Base-by-base conservation (phyloP, 1,140 invertebrate species). In the Copidosoma floridanum region DNA sequence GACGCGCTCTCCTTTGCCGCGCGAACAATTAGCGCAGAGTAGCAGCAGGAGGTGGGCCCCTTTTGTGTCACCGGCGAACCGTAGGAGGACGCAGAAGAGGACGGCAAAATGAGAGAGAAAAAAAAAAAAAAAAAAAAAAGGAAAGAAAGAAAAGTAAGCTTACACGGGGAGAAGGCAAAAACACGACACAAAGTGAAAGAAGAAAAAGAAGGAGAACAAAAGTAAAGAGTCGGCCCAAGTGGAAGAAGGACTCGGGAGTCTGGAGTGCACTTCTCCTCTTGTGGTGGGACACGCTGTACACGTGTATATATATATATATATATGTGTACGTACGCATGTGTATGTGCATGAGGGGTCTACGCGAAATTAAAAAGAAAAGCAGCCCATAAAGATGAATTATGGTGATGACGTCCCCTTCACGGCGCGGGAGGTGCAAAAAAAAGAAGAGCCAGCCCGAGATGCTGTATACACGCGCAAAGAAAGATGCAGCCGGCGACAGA, bases 321-420 rank as follows among this genome's bases (percentile, higher is more conserved):
- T n/a, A n/a, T n/a, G n/a, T n/a, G n/a, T n/a, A n/a, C 57, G 24
- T 55, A 60, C 38, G 29, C 27, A 21, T 18, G 8, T n/a, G n/a
- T n/a, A n/a, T n/a, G n/a, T n/a, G n/a, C n/a, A n/a, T n/a, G n/a
- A n/a, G n/a, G 46, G 6, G 26, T n/a, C 52, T 24, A 47, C 29
- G 24, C 50, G 50, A 54, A 60, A 60, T 60, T 60, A 60, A 62
- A 62, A 62, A 62, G 50, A 62, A 62, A 62, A 57, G 47, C 55
- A 57, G 61, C 46, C n/a, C 62, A 52, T 64, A 66, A 64, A 66
- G 57, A 64, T 66, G 65, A 66, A 66, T 66, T 64, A 66, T 61
- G 61, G 61, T 63, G 61, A 63, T 66, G 57, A 66, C 58, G 58
- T 66, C 40, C 32, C n/a, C 55, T 57, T 53, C 52, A 23, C 38